Base-by-base conservation (phyloP, 2,113 vertebrate genomes). In the Epinephelus moara region DNA sequence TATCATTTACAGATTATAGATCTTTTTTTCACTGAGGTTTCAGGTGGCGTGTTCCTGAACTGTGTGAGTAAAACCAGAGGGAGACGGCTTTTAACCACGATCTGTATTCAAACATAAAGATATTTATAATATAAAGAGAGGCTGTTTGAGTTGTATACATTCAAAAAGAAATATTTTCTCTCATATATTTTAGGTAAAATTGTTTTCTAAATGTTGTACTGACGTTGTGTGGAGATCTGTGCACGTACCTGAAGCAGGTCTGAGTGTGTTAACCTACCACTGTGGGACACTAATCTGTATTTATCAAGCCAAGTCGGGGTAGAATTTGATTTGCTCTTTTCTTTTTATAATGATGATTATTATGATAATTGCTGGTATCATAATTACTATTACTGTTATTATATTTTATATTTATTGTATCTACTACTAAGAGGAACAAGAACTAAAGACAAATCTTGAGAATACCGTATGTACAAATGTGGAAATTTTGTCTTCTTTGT, bases 131-230 rank as follows among this genome's bases (percentile, higher is more conserved):
- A 77, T 71, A 79, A 87, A 82, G 74, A 83, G 62, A 68, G 59
- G 61, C 79, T 74, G 73, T 72, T 84, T 82, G 67, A 77, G 57
- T 57, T 90, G 78, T 86, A 78, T 50, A 91, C 74, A 81, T 80
- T 81, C 27, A 53, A 72, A 85, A 70, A 73, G 27, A 85, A 86
- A 62, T 89, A 92, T 88, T 90, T 92, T 90, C 78, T 80, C 84
- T 91, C 87, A 91, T 92, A 90, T 90, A 91, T 91, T 93, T 90
- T 91, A 81, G 72, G 62, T 82, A 82, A 47, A 62, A 61, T 67
- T 78, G 78, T 89, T 87, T 88, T 86, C 19, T 85, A 70, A 37
- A 33, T 0, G 68, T 68, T 81, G 63, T 25, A 12, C 64, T 30
- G 42, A 68, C 68, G 66, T 70, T 64, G 5, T 75, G 50, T 75